These are phyloP conservation scores for Epistrophe eligans DNA, from an alignment of 2,888 invertebrate genomes.

Conservation along the genomic window DNA sequence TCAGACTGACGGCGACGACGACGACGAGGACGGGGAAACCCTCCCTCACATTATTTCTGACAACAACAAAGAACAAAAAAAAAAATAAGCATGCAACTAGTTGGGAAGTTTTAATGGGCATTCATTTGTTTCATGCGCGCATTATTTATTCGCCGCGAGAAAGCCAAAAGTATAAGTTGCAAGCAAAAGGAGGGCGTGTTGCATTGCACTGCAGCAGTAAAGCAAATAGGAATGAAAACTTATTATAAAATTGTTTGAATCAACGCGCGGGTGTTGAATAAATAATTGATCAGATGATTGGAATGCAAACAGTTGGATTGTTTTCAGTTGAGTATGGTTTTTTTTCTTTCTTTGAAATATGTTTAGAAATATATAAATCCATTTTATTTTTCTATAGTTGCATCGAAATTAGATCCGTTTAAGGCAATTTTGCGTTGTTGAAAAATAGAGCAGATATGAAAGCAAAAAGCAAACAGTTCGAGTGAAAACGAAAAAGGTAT, in stretches of 20 bases:
- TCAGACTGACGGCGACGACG: neutral
- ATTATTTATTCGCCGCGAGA: neutral
- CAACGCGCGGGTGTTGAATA: slow-evolving; percentile 68
- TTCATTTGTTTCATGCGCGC: slow-evolving; percentile 52
- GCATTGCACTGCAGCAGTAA: neutral
- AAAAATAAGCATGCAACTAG: slow-evolving; percentile 23
- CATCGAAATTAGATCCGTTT: slow-evolving; percentile 27
- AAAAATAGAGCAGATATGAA: slow-evolving; percentile 1
- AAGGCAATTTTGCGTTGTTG: slow-evolving; percentile 8
- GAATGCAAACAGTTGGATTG: slow-evolving; percentile 42
- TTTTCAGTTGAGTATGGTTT: neutral
- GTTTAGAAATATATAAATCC: neutral
- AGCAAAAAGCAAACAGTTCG: neutral
- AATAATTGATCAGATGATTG: slow-evolving; percentile 62
- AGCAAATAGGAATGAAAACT: slow-evolving; percentile 28
- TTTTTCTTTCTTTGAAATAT: neutral
- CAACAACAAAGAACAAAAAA: neutral
- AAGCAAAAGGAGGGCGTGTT: neutral
- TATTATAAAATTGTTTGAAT: slow-evolving; percentile 25
- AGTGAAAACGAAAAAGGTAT: neutral
- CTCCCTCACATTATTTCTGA: slow-evolving; percentile 1
- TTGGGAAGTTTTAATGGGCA: slow-evolving; percentile 47
- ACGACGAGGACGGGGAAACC: neutral
- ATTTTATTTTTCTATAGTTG: slow-evolving; percentile 8
- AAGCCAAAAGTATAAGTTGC: neutral